These are phyloP conservation scores for Papilio elwesi DNA, from an alignment of 2,888 invertebrate genomes.

Conservation along the genomic window DNA sequence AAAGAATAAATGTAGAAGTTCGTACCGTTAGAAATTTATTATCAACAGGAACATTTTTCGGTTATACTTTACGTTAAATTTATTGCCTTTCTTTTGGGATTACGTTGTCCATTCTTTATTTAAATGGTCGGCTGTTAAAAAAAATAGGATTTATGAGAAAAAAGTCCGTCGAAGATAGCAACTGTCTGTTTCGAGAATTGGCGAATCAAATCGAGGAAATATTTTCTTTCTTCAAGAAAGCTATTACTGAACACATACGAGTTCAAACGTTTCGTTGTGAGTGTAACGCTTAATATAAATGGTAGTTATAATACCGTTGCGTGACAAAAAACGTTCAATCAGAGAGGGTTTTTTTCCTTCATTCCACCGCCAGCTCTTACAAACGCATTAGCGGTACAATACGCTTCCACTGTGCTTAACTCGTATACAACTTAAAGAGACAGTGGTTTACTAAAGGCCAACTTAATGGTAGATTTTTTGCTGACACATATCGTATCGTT, in stretches of 20 bases:
- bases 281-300: slow-evolving; percentile 18
- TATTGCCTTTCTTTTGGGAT: slow-evolving; percentile 15
- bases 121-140: slow-evolving; percentile 12
- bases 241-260: neutral
- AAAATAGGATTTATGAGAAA: slow-evolving; percentile 7
- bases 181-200: neutral
- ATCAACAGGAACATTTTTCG: slow-evolving; percentile 4
- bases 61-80: slow-evolving; percentile 15
- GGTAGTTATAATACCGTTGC: slow-evolving; percentile 19
- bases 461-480: neutral
- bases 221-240: neutral
- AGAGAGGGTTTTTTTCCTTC: slow-evolving; percentile 18
- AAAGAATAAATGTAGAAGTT: neutral
- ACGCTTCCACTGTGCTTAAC: slow-evolving; percentile 1
- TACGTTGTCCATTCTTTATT: slow-evolving; percentile 17
- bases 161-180: neutral
- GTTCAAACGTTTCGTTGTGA: slow-evolving; percentile 4
- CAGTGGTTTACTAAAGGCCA: neutral
- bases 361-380: slow-evolving; percentile 20
- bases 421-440: neutral
- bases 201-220: neutral
- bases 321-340: slow-evolving; percentile 27
- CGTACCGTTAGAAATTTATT: slow-evolving; percentile 15
- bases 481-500: neutral
- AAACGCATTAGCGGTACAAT: slow-evolving; percentile 30